Percentiles rank a stretch among this genome's conserved stretches.
Conservation (phyloP, 37 sponge, comb jelly and placozoan genomes). For the Oscarella lobularis region DNA sequence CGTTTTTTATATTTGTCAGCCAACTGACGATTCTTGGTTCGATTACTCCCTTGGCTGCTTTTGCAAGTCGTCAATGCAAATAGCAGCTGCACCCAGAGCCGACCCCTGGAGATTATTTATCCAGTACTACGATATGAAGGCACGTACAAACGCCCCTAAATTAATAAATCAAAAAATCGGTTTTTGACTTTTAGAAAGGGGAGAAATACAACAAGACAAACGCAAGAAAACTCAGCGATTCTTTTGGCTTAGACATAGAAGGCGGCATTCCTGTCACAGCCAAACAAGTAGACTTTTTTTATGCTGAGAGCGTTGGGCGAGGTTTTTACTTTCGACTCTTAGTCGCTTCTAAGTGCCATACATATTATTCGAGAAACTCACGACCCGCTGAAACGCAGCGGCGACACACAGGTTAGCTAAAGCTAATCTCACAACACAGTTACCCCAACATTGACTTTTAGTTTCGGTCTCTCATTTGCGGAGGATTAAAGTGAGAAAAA, state of each 20-base stretch:
- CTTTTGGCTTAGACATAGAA: background rate
- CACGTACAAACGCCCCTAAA: too few species aligned
- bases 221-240: background rate
- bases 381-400: background rate
- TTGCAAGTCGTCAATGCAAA: too few species aligned
- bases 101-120: too few species aligned
- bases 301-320: too few species aligned
- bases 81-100: too few species aligned
- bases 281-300: background rate
- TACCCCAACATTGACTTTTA: background rate
- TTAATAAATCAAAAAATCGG: too few species aligned
- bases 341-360: background rate
- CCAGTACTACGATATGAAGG: too few species aligned
- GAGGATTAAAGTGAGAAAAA: background rate
- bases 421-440: too few species aligned
- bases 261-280: constrained; percentile 3
- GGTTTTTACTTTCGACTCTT: too few species aligned
- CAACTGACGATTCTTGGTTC: too few species aligned
- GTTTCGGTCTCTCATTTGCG: background rate
- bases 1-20: too few species aligned
- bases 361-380: background rate
- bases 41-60: too few species aligned
- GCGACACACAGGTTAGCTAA: background rate
- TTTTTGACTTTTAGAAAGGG: background rate
- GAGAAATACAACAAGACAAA: background rate